Evolutionary conservation across 1,140 invertebrate species (phyloP).

Genomic region (Acromyrmex charruanus): DNA sequence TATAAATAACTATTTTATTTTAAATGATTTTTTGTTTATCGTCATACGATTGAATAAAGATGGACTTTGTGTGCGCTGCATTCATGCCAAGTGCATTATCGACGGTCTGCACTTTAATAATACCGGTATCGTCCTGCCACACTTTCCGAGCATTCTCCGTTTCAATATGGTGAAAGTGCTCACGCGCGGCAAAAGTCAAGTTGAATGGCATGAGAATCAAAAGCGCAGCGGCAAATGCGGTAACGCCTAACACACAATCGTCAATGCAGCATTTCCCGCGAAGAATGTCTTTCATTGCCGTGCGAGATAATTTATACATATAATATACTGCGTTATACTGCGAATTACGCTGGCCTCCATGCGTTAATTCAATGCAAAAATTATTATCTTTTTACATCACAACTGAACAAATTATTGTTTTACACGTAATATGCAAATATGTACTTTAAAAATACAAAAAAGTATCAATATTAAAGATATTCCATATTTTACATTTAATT

Average conservation of each 20-base stretch:
- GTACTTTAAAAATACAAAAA: not conserved
- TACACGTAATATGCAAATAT: constrained; percentile 7
- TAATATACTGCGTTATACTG: not conserved
- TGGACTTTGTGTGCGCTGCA: not conserved
- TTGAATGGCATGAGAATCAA: constrained; percentile 83
- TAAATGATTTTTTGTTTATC: not conserved
- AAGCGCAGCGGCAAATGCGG: constrained; percentile 44
- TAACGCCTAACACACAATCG: constrained; percentile 23
- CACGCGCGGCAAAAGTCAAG: constrained; percentile 81
- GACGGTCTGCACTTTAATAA: constrained; percentile 63
- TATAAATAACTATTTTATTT: constrained; percentile 6
- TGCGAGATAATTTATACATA: not conserved
- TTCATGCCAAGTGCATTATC: constrained; percentile 33
- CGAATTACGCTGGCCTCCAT: not conserved
- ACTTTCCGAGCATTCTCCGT: constrained; percentile 52
- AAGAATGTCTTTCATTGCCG: constrained; percentile 24
- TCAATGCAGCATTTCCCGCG: constrained; percentile 19
- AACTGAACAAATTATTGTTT: constrained; percentile 14
- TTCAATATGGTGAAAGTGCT: constrained; percentile 79
- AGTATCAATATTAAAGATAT: not conserved
- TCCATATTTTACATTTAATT: not conserved
- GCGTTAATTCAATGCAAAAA: constrained; percentile 2
- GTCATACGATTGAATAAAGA: not conserved
- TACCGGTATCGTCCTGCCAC: constrained; percentile 36
- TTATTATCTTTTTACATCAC: not conserved